phyloP scores from a whole-genome alignment of 2,113 vertebrate species.

The Speoplatyrhinus poulsoni region DNA sequence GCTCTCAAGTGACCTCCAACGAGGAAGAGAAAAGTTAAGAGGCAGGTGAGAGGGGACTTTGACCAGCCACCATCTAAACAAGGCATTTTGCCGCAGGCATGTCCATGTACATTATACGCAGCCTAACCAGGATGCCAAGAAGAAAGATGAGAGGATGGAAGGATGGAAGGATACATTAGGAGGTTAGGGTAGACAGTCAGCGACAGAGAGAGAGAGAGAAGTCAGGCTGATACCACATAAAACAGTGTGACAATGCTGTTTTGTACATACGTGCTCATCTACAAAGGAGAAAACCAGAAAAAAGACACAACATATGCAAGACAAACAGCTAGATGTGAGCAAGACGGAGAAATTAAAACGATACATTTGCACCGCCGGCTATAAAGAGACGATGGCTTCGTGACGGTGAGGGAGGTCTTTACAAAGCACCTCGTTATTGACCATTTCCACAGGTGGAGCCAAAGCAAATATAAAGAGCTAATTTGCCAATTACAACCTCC shows the following conservation, averaged over 20 bases:
- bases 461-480: constrained; percentile 87
- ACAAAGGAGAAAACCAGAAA: background rate
- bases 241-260: background rate
- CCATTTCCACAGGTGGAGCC: constrained; percentile 85
- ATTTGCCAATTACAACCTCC: constrained; percentile 91
- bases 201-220: background rate
- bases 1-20: constrained; percentile 20
- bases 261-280: too few species aligned
- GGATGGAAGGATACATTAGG: background rate
- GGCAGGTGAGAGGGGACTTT: constrained; percentile 27
- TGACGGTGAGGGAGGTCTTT: constrained; percentile 42
- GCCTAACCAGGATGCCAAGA: too few species aligned
- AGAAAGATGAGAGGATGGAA: too few species aligned
- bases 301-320: background rate
- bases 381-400: constrained; percentile 19
- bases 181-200: background rate
- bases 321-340: background rate
- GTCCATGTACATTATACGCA: too few species aligned
- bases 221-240: background rate
- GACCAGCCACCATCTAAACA: too few species aligned
- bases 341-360: constrained; percentile 16
- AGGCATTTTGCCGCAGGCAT: too few species aligned
- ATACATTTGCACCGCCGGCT: constrained; percentile 40
- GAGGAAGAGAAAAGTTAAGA: constrained; percentile 51
- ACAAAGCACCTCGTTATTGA: constrained; percentile 86